Base-by-base conservation (phyloP, 2,113 vertebrate genomes). In the Spilogale gracilis region DNA sequence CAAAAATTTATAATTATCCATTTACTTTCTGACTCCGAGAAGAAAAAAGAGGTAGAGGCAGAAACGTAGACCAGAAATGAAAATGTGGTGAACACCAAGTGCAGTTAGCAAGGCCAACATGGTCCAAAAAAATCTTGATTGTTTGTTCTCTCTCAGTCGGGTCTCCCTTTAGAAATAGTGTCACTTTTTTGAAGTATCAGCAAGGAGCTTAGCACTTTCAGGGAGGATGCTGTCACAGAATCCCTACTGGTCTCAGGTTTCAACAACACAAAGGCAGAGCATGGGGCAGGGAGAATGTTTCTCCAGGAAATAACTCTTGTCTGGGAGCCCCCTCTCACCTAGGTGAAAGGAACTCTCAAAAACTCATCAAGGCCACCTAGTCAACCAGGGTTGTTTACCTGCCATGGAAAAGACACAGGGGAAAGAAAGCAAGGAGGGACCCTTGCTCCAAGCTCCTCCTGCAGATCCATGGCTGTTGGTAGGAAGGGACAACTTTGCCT, bases 311-410 rank as follows among this genome's bases (percentile, higher is more conserved):
- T 14, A 43, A 54, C 30, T 61, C 80, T 73, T 73, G 50, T 85
- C 92, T 90, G 74, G 32, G 89, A 54, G 84, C 89, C 30, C 73
- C 74, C 63, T 73, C 83, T 92, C 63, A 86, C 79, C 56, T 63
- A 60, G 38, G 12, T 52, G 43, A 69, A n/a, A 82, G 30, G 60
- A 95, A 90, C 32, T 71, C 74, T 87, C 48, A 58, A 94, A 91
- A 91, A 67, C 9, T 20, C 60, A 56, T 20, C 16, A 43, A 91
- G 9, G 32, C 63, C 58, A 92, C 21, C 12, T 83, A 13, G 60
- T 38, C 60, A 13, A 38, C 17, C 32, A 52, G 54, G 50, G 52
- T 61, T 87, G 82, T 73, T 58, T 58, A 88, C 60, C 13, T 90
- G 71, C 94, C 43, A 56, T n/a, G 50, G 65, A 76, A 96, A 96